Evolutionary conservation across 2,888 invertebrate genomes (phyloP).

Genomic region (Diachrysia chrysitis): DNA sequence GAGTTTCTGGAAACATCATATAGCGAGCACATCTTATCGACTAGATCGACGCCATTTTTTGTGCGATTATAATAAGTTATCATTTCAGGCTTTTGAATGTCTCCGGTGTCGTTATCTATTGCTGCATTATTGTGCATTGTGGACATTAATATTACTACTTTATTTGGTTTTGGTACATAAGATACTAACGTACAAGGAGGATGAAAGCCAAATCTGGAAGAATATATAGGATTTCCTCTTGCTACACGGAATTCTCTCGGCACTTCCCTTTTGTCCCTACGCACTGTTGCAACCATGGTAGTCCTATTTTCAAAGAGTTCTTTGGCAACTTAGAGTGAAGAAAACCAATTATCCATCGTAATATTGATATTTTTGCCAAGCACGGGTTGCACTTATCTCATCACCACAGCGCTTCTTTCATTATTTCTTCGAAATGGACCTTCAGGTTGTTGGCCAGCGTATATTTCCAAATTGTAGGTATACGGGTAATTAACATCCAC

Average conservation of each 20-base stretch:
- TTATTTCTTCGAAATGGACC: conserved; percentile 35
- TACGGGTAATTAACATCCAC: conserved; percentile 14
- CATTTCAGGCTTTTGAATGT: no score
- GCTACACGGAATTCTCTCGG: conserved; percentile 21
- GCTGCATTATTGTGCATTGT: conserved; percentile 18
- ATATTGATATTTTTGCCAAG: conserved; percentile 25
- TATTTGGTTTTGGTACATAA: conserved; percentile 20
- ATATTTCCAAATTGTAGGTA: conserved; percentile 22
- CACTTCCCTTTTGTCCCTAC: conserved; percentile 16
- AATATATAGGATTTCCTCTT: conserved; percentile 11
- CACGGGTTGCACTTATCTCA: conserved; percentile 29
- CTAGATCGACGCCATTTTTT: no score
- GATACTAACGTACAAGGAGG: conserved; percentile 17
- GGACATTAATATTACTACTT: conserved; percentile 15
- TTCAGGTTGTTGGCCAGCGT: conserved; percentile 36
- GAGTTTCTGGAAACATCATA: no score
- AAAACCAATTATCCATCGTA: conserved; percentile 39
- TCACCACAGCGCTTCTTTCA: conserved; percentile 28
- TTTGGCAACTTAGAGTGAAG: conserved; percentile 17
- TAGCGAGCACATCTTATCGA: no score
- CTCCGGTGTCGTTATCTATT: conserved; percentile 17
- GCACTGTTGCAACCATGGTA: conserved; percentile 13
- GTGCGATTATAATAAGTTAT: no score
- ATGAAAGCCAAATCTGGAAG: conserved; percentile 25
- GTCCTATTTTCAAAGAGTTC: conserved; percentile 11